Evolutionary conservation across 2,113 vertebrate genomes (phyloP).

Genomic region (Corythaixoides concolor): DNA sequence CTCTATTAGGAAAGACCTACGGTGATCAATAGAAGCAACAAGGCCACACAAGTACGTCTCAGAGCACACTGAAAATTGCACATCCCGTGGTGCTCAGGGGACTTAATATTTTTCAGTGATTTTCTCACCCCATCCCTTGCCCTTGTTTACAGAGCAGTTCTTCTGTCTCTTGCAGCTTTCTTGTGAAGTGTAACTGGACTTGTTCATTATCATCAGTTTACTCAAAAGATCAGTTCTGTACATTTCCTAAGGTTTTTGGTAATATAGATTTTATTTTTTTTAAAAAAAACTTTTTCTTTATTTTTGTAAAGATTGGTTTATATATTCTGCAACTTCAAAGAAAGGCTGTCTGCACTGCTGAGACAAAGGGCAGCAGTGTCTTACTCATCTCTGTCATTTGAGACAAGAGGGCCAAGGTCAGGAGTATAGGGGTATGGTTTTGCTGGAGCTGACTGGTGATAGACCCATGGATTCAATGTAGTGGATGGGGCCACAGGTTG

Average conservation of each 20-base stretch:
- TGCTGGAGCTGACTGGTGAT: background rate
- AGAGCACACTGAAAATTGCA: slow-evolving; percentile 64
- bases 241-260: background rate
- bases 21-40: slow-evolving; percentile 71
- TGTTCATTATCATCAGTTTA: background rate
- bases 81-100: slow-evolving; percentile 46
- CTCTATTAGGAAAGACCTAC: slow-evolving; percentile 74
- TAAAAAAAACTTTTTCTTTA: background rate
- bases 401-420: background rate
- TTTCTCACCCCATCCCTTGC: slow-evolving; percentile 21
- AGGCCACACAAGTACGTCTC: slow-evolving; percentile 60
- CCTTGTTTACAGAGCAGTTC: slow-evolving; percentile 15
- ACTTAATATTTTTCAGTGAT: slow-evolving; percentile 66
- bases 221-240: background rate
- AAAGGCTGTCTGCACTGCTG: background rate
- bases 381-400: background rate
- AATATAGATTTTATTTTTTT: background rate
- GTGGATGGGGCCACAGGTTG: too few species aligned
- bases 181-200: background rate
- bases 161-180: background rate
- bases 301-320: background rate
- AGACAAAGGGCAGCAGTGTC: background rate
- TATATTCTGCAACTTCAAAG: background rate
- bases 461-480: too few species aligned
- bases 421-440: background rate